Percentiles rank a stretch among this genome's conserved stretches.
phyloP scores from a whole-genome alignment of 1,140 invertebrate genomes.

The Rhyzopertha dominica region DNA sequence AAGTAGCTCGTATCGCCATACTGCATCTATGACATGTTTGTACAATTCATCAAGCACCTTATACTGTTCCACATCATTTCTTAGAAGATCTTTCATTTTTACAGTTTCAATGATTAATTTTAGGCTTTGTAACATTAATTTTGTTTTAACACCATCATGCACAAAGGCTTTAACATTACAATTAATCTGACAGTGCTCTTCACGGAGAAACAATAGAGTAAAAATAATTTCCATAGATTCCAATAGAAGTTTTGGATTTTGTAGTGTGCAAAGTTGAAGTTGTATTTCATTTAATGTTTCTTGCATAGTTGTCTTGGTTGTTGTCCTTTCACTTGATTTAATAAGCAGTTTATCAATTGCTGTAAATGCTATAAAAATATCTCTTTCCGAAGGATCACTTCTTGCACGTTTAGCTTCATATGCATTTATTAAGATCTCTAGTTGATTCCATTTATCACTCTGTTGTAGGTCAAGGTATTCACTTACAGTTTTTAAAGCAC shows the following conservation, averaged over 20 bases:
- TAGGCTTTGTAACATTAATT: conserved; percentile 31
- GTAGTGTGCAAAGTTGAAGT: conserved; percentile 21
- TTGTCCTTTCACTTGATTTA: conserved; percentile 11
- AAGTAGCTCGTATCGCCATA: conserved; percentile 39
- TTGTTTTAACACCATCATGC: conserved; percentile 29
- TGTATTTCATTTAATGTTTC: conserved; percentile 24
- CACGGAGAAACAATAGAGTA: conserved; percentile 30
- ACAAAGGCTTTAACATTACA: conserved; percentile 24
- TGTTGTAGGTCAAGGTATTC: too few relatives aligned
- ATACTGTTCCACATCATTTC: conserved; percentile 23
- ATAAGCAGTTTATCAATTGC: conserved; percentile 25
- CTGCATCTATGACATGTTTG: conserved; percentile 34
- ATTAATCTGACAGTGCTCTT: conserved; percentile 15
- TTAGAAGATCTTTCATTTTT: conserved; percentile 25
- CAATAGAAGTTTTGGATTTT: conserved; percentile 29
- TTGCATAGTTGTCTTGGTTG: conserved; percentile 19
- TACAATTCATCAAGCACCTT: conserved; percentile 26
- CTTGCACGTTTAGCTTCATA: conserved; percentile 15
- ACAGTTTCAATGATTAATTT: conserved; percentile 31
- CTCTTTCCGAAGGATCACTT: conserved; percentile 19
- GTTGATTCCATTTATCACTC: too few relatives aligned
- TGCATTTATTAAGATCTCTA: too few relatives aligned
- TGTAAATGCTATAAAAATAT: conserved; percentile 32
- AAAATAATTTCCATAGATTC: conserved; percentile 39
- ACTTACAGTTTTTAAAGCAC: too few relatives aligned